A percentile compares a stretch with the other conserved stretches of the same genome.
Evolutionary conservation across 2,888 invertebrate species (phyloP).

Genomic region (Philereme transversata): DNA sequence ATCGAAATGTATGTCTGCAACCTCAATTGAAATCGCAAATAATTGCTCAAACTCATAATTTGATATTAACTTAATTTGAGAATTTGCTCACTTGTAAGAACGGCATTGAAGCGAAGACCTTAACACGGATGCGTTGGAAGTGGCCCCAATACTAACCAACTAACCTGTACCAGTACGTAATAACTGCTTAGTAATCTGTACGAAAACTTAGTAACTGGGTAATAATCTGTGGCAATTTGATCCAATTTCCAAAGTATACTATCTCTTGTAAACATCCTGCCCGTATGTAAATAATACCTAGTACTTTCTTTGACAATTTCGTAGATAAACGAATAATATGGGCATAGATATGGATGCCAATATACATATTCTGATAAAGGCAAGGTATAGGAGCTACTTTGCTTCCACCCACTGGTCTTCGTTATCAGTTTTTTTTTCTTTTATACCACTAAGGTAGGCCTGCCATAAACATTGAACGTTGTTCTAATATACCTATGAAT

Average conservation of each 20-base stretch:
- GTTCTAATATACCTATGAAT: too few species aligned
- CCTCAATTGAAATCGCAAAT: conserved; percentile 40
- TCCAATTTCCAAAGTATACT: conserved; percentile 34
- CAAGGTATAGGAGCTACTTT: too few species aligned
- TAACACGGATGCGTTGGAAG: conserved; percentile 55
- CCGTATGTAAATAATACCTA: conserved; percentile 31
- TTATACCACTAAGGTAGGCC: too few species aligned
- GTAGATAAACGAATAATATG: conserved; percentile 26
- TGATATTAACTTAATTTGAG: too few species aligned
- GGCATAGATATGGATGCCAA: neutral
- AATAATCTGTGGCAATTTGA: conserved; percentile 24
- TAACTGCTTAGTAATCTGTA: conserved; percentile 12
- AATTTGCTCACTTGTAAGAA: conserved; percentile 38
- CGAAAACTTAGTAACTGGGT: conserved; percentile 18
- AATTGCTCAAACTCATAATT: conserved; percentile 30
- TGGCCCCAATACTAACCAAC: conserved; percentile 36
- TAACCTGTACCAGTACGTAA: neutral
- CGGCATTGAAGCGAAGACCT: conserved; percentile 56
- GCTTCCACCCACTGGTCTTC: too few species aligned
- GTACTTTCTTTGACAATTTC: conserved; percentile 47
- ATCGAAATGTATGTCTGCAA: conserved; percentile 11
- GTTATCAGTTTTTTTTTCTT: too few species aligned
- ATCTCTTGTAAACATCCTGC: conserved; percentile 59
- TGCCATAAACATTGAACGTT: too few species aligned
- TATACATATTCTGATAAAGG: too few species aligned